Evolutionary conservation across 2,797 vertebrate species (phyloP), one percentile per base, ranked within the genome.

Genomic region (Gorsachius magnificus): DNA sequence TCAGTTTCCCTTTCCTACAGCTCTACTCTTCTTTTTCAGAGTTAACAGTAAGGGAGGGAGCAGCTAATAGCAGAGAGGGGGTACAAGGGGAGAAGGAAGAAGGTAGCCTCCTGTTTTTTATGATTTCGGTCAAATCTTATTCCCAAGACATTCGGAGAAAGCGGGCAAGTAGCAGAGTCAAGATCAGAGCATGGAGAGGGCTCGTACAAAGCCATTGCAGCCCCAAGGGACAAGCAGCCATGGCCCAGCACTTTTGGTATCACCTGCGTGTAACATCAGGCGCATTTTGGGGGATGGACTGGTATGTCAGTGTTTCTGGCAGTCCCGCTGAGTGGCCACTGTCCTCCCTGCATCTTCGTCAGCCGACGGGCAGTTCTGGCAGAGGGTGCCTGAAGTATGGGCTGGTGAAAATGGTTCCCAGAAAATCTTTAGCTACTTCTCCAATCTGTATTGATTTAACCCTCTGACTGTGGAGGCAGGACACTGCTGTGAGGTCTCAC

Each of bases 201-300:
- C 54, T 80, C 10, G 10, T 71, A 45, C 0, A 0, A 43, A 79
- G 57, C 41, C 26, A 6, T 54, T 82, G 57, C 26, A 50, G 18
- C 29, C 29, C 25, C 22, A 63, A 26, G 58, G 54, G 29, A 28
- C 0, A 16, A 60, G 41, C 1, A 2, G 19, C 43, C 25, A 4
- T 0, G 4, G 14, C 41, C 58, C 65, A 89, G 50, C 1, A 11
- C 11, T 83, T 84, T 64, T 45, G 29, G 9, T 64, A 18, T 29
- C 31, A 43, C 53, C 29, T 0, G 0, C 0, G 1, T 6, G 35
- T 61, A 26, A 31, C 16, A 43, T 25, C 25, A 12, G 46, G 43
- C 60, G 46, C 9, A 2, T 38, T 74, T 26, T 5, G 11, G 25
- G 38, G 33, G 12, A 17, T 21, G 22, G 17, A 35, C 17, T 3